These are phyloP conservation scores for Pelecanus crispus DNA, from an alignment of 2,113 vertebrate genomes.

Conservation along the genomic window DNA sequence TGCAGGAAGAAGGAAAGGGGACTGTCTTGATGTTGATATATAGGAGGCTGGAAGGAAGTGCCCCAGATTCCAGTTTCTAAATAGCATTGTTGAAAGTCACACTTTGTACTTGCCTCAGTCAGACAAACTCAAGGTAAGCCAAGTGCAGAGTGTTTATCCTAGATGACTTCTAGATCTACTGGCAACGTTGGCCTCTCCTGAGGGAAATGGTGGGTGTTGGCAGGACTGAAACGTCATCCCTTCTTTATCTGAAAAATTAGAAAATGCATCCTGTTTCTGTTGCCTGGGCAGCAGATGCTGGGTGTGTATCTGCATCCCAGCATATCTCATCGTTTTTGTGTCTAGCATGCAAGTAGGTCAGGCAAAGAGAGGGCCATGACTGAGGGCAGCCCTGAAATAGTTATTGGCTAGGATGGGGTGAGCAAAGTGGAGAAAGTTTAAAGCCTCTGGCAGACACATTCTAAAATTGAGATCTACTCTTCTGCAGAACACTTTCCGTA, in stretches of 20 bases:
- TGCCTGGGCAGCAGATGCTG: constrained; percentile 39
- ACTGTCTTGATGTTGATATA: background rate
- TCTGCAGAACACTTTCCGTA: background rate
- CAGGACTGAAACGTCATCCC: background rate
- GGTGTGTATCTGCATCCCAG: background rate
- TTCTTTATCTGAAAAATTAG: constrained; percentile 12
- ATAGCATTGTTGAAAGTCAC: background rate
- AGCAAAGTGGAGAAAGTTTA: background rate
- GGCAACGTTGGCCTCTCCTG: background rate
- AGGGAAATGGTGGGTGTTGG: background rate
- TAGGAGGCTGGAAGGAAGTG: background rate
- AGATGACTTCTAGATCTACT: background rate
- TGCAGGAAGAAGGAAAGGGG: rapidly evolving
- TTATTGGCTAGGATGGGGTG: background rate
- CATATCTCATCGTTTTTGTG: background rate
- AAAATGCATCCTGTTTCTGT: constrained; percentile 22
- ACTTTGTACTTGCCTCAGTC: background rate
- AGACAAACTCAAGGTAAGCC: background rate
- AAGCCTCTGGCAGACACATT: background rate
- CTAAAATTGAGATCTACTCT: background rate
- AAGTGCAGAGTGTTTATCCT: background rate
- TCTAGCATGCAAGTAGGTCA: background rate
- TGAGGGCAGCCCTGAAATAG: background rate
- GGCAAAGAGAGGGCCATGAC: background rate
- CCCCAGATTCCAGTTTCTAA: background rate